A percentile compares a stretch with the other conserved stretches of the same genome.
Evolutionary conservation across 2,797 vertebrate species (phyloP).

Genomic region (Clarias laeviceps): DNA sequence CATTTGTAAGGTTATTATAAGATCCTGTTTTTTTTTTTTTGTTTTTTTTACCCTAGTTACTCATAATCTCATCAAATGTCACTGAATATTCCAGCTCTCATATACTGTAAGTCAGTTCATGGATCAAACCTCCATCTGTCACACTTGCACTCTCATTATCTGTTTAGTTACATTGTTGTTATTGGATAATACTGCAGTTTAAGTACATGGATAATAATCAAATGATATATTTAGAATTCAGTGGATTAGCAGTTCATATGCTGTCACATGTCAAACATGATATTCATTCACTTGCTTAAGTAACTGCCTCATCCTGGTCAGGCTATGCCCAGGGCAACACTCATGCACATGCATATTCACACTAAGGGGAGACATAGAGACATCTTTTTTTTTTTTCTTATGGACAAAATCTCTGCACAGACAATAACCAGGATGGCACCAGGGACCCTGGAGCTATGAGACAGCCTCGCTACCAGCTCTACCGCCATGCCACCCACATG

Average conservation of each 20-base stretch:
- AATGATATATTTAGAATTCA: background rate
- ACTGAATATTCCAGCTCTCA: background rate
- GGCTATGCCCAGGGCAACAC: background rate
- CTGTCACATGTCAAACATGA: background rate
- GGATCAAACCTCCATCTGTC: background rate
- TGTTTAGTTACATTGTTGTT: background rate
- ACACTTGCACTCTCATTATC: background rate
- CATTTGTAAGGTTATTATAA: background rate
- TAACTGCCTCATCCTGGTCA: background rate
- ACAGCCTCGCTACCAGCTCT: background rate
- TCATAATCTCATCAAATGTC: background rate
- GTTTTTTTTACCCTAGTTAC: background rate
- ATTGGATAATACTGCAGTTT: background rate
- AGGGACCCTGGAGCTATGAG: background rate
- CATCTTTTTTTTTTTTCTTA: background rate
- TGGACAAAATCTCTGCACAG: background rate
- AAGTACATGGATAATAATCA: background rate
- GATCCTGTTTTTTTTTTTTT: background rate
- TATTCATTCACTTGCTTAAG: background rate
- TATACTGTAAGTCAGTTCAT: background rate
- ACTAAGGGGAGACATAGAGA: too few species aligned
- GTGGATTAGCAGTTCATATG: background rate
- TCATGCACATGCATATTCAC: background rate
- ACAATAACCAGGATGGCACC: background rate
- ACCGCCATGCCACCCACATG: conserved; percentile 4